Evolutionary conservation across 2,113 vertebrate genomes (phyloP).

Genomic region (Galbula dea): DNA sequence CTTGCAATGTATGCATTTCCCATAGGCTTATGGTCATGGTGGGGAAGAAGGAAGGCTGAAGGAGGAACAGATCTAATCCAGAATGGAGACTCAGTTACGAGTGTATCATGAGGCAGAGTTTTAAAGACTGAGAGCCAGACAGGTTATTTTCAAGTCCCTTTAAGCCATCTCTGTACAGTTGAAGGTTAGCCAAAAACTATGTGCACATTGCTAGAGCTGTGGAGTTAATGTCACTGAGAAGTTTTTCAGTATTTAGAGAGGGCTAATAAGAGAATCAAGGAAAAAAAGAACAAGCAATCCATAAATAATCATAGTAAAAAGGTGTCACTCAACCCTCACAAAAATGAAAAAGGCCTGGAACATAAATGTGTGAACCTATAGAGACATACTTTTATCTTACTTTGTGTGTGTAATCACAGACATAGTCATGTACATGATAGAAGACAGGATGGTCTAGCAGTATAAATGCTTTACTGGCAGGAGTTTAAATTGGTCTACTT

Average conservation of each 20-base stretch:
- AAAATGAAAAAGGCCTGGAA: not conserved
- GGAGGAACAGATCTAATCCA: not conserved
- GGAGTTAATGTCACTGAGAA: not conserved
- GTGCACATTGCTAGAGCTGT: not conserved
- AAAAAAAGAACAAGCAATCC: not conserved
- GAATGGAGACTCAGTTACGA: not conserved
- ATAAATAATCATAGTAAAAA: not conserved
- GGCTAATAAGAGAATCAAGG: not conserved
- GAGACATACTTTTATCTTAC: not conserved
- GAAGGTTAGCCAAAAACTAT: not conserved
- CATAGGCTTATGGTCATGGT: not conserved
- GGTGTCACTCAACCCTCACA: not conserved
- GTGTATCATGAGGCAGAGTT: not conserved
- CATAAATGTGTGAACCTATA: not conserved
- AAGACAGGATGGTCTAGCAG: not conserved
- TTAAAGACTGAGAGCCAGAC: not conserved
- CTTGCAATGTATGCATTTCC: not conserved
- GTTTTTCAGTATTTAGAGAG: not conserved
- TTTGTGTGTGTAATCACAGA: not conserved
- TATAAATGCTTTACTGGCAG: not conserved
- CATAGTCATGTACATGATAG: not conserved
- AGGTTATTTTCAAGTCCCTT: not conserved
- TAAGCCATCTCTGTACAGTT: fast-evolving
- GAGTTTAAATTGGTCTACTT: not conserved
- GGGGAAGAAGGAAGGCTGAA: not conserved